Evolutionary conservation across 2,797 vertebrate genomes (phyloP), one percentile per base, ranked within the genome.

Genomic region (Coranthus polyacanthus): DNA sequence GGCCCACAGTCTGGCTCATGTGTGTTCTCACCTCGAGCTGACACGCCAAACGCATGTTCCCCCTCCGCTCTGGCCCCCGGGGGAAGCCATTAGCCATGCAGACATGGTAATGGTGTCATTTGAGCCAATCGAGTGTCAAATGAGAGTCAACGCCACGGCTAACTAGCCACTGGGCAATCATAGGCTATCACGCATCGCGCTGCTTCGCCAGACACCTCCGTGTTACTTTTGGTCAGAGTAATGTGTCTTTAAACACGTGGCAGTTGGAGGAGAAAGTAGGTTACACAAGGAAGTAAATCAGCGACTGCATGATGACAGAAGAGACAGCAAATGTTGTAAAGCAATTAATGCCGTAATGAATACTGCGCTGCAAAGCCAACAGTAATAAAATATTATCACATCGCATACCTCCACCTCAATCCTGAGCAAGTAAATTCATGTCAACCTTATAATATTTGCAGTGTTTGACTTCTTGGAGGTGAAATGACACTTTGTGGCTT

Each of bases 21-120:
- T 90, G 90, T 93, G 92, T 94, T 94, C 93, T 94, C 93, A 93
- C 93, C 92, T 94, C 83, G 39, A 83, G 78, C 75, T 85, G 91
- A 93, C 90, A 92, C 72, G 85, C 76, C 86, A 91, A 90, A 89
- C 45, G 78, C 87, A 89, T 92, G 91, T 93, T 87, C 68, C 82
- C 87, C 80, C 84, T 68, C 79, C 10, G 21, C 80, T 21, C 16
- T 10, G 2, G 22, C 66, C 87, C 91, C 86, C 85, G 24, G 71
- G 90, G 92, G 89, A 89, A 84, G 85, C 86, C 84, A 93, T 94
- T 94, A 94, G 87, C 88, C 85, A 92, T 85, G 86, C 89, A 93
- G 92, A 92, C 91, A 91, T 91, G 89, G 81, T 93, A 93, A 93
- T 92, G 76, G 83, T 89, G 92, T 93, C 88, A 94, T 92, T 90